Evolutionary conservation across 2,113 vertebrate species (phyloP).

Genomic region (Pygoscelis antarcticus): DNA sequence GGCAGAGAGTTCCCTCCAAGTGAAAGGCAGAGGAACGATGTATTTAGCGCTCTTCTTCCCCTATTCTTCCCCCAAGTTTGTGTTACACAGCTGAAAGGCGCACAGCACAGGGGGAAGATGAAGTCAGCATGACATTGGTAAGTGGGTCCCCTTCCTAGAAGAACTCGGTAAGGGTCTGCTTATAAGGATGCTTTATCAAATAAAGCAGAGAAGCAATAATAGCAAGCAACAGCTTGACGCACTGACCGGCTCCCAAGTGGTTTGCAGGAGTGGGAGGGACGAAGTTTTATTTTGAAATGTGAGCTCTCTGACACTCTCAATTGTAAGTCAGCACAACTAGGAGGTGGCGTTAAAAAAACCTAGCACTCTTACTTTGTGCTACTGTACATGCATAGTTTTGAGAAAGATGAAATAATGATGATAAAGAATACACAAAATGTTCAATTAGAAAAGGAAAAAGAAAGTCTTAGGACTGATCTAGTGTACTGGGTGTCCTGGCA

Average conservation of each 20-base stretch:
- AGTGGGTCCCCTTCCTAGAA: not conserved
- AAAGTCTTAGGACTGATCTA: not conserved
- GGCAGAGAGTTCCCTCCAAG: not conserved
- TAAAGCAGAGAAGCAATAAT: not conserved
- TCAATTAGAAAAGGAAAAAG: not conserved
- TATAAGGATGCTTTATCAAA: not conserved
- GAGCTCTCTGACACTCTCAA: not conserved
- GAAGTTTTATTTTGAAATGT: not conserved
- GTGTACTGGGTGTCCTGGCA: not conserved
- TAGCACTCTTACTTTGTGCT: not conserved
- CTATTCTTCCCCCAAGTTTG: not conserved
- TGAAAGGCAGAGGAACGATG: not conserved
- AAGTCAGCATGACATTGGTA: not conserved
- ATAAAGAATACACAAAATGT: not conserved
- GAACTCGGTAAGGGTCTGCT: not conserved
- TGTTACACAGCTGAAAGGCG: not conserved
- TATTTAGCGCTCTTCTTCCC: not conserved
- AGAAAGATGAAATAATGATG: not conserved
- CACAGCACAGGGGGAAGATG: not conserved
- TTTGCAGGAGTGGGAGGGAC: not conserved
- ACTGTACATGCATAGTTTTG: fast-evolving
- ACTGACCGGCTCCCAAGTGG: not conserved
- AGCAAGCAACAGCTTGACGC: not conserved
- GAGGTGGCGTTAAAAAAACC: not conserved
- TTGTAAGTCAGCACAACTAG: not conserved